Percentiles rank a stretch among this genome's conserved stretches.
Conservation (phyloP, 2,888 invertebrate genomes). For the Anthrax anthrax region DNA sequence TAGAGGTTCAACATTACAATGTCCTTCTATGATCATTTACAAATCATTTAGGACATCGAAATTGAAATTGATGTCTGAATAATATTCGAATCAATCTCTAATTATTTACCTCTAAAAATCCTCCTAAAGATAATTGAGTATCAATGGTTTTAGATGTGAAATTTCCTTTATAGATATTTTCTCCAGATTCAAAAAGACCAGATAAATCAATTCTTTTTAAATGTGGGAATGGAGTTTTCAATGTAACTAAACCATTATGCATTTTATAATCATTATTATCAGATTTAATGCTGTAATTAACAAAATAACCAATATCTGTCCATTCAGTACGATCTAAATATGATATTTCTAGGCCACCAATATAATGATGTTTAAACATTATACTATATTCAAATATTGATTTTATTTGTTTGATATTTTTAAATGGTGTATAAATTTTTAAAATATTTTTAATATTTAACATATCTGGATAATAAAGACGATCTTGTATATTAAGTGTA, state of each 20-base stretch:
- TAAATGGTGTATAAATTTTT: slow-evolving; percentile 41
- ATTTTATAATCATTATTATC: slow-evolving; percentile 32
- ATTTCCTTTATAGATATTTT: slow-evolving; percentile 38
- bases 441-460: slow-evolving; percentile 38
- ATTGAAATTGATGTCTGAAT: no score
- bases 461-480: slow-evolving; percentile 40
- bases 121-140: slow-evolving; percentile 38
- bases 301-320: slow-evolving; percentile 33
- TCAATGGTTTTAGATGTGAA: slow-evolving; percentile 37
- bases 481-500: slow-evolving; percentile 40
- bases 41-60: no score
- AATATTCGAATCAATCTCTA: no score
- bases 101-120: slow-evolving; percentile 38
- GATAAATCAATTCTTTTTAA: slow-evolving; percentile 36
- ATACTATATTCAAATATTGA: slow-evolving; percentile 38
- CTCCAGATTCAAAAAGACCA: slow-evolving; percentile 35
- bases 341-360: slow-evolving; percentile 36
- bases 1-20: no score
- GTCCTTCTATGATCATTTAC: no score
- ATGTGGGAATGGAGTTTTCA: slow-evolving; percentile 41
- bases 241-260: slow-evolving; percentile 36
- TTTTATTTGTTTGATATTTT: slow-evolving; percentile 32
- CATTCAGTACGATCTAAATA: slow-evolving; percentile 29
- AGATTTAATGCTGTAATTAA: slow-evolving; percentile 36
- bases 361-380: slow-evolving; percentile 34